A percentile compares a stretch with the other conserved stretches of the same genome.
Evolutionary conservation across 2,888 invertebrate genomes (phyloP).

Genomic region (Harpalus rubripes): DNA sequence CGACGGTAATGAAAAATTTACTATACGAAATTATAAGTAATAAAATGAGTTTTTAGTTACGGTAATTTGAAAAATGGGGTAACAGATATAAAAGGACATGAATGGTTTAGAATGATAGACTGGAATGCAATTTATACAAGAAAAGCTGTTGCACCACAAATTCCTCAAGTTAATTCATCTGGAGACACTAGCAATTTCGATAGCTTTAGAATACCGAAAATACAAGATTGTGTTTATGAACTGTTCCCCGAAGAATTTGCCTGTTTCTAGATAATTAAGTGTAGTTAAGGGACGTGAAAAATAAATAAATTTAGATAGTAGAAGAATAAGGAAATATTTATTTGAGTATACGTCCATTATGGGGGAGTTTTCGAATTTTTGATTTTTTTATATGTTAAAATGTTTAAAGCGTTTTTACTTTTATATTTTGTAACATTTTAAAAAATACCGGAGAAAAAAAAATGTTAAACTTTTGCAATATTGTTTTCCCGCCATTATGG

Average conservation of each 20-base stretch:
- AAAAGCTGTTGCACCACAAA: constrained; percentile 82
- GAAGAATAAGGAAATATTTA: constrained; percentile 56
- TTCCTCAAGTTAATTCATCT: constrained; percentile 79
- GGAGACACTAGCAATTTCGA: constrained; percentile 88
- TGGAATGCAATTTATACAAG: constrained; percentile 91
- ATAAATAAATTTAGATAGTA: too few species aligned
- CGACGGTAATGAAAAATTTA: constrained; percentile 78
- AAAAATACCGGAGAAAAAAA: too few species aligned
- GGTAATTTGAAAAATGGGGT: constrained; percentile 93
- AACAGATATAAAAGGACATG: constrained; percentile 92
- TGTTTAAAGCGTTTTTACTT: too few species aligned
- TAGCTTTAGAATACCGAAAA: constrained; percentile 79
- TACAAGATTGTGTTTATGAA: constrained; percentile 76
- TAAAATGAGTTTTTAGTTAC: constrained; percentile 78
- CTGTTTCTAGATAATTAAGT: constrained; percentile 40
- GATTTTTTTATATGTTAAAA: too few species aligned
- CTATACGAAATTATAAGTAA: constrained; percentile 15
- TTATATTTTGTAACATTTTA: too few species aligned
- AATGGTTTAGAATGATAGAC: constrained; percentile 90
- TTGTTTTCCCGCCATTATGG: too few species aligned
- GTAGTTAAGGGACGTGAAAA: too few species aligned
- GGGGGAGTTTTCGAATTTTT: too few species aligned
- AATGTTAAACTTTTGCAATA: too few species aligned
- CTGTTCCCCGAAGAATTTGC: constrained; percentile 82
- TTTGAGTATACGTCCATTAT: constrained; percentile 51